Evolutionary conservation across 2,888 invertebrate species (phyloP), one percentile per base, ranked within the genome.

Genomic region (Eubasilissa splendida): DNA sequence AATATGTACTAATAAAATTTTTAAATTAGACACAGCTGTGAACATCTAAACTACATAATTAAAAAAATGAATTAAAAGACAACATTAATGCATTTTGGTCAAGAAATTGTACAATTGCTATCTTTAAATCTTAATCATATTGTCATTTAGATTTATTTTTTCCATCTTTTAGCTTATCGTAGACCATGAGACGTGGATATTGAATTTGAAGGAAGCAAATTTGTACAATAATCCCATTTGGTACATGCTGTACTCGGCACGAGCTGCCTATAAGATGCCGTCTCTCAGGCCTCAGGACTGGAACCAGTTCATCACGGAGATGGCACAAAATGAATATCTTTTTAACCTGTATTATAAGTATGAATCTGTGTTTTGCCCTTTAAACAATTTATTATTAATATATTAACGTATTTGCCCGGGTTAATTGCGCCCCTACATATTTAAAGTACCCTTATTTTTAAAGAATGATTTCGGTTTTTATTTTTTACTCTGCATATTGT

Each of bases 171-270:
- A 96, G 95, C 91, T 95, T 88, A 97, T 99, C 31, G 93, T 98
- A 22, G 98, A 99, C 88, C 98, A 97, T 86, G 97, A 98, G 88
- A 97, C 96, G 0, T 98, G 97, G 96, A 96, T 96, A 70, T 96
- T 98, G 95, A 97, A 99, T 88, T 88, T 99, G 80, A 95, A 96
- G 85, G 96, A 97, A 87, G 98, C 98, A 0, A 99, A 99, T 88
- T 90, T 96, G 2, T 96, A 96, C 86, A 95, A 96, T 77, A 96
- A 96, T 87, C 96, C 96, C 10, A 95, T 96, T 85, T 97, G 97
- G 97, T 95, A 96, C 87, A 96, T 97, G 87, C 89, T 97, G 84
- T 97, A 97, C 86, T 94, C 95, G n/a, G 96, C 95, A 2, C 91
- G 95, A 81, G 94, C 96, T 76, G 95, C 96, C 0, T 98, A 96